Conservation (phyloP, 2,113 vertebrate genomes). For the Okapia johnstoni region DNA sequence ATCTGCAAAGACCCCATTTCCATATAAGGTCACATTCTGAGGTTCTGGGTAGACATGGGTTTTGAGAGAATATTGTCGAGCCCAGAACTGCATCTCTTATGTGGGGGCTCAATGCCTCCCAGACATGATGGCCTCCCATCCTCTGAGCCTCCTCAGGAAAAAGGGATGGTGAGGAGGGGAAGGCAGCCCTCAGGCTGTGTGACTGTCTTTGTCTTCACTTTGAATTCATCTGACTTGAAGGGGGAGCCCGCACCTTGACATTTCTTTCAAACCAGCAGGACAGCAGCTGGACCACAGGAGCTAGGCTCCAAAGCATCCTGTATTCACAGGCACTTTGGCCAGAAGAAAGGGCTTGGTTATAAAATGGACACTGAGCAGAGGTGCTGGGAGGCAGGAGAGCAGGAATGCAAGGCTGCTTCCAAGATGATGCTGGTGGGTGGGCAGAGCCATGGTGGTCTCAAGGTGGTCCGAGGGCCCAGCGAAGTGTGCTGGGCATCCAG, state of each 20-base stretch:
- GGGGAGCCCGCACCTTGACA: not conserved
- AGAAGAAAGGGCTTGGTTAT: not conserved
- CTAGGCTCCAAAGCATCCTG: rapidly evolving
- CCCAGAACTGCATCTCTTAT: not conserved
- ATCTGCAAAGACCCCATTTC: not conserved
- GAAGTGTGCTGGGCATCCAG: not conserved
- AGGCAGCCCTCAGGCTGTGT: not conserved
- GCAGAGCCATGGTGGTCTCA: not conserved
- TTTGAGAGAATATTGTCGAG: rapidly evolving
- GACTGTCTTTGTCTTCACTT: not conserved
- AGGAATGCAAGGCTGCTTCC: not conserved
- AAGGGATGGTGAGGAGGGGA: not conserved
- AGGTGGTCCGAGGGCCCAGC: not conserved
- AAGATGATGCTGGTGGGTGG: not conserved
- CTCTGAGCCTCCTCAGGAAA: not conserved
- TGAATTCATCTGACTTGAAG: not conserved
- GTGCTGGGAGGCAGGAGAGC: not conserved
- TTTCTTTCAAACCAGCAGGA: not conserved
- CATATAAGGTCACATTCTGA: not conserved
- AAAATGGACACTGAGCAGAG: not conserved
- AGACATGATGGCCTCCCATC: no score
- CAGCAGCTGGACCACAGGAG: rapidly evolving
- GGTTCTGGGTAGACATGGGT: not conserved
- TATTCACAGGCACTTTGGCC: not conserved
- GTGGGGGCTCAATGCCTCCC: not conserved